phyloP scores from a whole-genome alignment of 1,140 invertebrate genomes.

The Drosophila sucinea region DNA sequence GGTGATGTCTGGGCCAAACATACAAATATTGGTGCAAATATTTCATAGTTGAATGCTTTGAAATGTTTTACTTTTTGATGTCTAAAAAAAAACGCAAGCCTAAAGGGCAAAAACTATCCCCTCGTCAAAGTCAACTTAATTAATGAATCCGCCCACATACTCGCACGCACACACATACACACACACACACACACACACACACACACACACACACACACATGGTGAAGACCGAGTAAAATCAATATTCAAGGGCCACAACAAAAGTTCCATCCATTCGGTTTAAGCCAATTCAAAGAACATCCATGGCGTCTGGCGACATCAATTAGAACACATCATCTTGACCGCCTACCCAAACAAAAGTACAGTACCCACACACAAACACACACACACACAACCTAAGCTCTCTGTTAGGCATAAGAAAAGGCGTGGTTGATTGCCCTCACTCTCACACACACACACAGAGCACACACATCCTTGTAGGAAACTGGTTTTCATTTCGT shows the following conservation, averaged over 20 bases:
- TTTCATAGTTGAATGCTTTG: constrained; percentile 64
- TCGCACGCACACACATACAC: constrained; percentile 10
- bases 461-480: constrained; percentile 1
- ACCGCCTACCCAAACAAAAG: constrained; percentile 39
- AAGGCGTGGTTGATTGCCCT: constrained; percentile 62
- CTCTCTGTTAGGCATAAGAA: constrained; percentile 34
- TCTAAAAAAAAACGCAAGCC: constrained; percentile 48
- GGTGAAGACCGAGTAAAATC: constrained; percentile 48
- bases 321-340: constrained; percentile 75
- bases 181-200: constrained; percentile 6
- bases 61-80: constrained; percentile 70
- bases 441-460: constrained; percentile 14
- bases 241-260: constrained; percentile 55
- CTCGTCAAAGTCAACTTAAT: constrained; percentile 79
- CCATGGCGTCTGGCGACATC: constrained; percentile 70
- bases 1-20: constrained; percentile 23
- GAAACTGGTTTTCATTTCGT: constrained; percentile 56
- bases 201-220: not conserved
- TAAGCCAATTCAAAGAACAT: constrained; percentile 14
- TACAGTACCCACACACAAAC: constrained; percentile 60
- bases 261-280: constrained; percentile 20
- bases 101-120: constrained; percentile 64
- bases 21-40: constrained; percentile 41
- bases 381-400: constrained; percentile 7
- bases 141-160: constrained; percentile 50